Evolutionary conservation across 2,113 vertebrate species (phyloP).

Genomic region (Atlantisia rogersi): DNA sequence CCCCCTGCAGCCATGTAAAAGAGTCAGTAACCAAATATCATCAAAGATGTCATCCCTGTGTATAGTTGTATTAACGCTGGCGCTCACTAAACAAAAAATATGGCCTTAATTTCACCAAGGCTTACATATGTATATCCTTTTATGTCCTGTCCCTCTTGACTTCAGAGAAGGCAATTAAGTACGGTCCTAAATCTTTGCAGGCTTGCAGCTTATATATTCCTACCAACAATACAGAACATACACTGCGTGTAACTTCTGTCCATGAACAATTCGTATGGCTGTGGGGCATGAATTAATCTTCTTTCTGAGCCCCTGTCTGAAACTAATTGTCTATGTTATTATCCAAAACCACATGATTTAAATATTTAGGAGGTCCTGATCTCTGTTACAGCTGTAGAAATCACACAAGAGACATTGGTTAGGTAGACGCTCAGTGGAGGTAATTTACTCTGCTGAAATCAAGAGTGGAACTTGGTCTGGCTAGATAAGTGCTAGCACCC

Average conservation of each 20-base stretch:
- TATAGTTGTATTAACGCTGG: not conserved
- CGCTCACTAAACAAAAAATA: not conserved
- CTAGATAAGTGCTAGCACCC: not conserved
- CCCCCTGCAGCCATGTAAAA: not conserved
- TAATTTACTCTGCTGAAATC: not conserved
- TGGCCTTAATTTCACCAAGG: not conserved
- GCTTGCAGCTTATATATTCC: not conserved
- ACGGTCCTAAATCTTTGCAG: not conserved
- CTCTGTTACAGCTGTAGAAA: constrained; percentile 22
- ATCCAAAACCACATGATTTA: constrained; percentile 43
- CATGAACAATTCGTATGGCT: not conserved
- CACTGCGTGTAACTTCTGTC: not conserved
- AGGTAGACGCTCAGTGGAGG: not conserved
- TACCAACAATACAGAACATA: not conserved
- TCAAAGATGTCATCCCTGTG: not conserved
- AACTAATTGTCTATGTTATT: constrained; percentile 52
- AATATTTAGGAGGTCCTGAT: constrained; percentile 54
- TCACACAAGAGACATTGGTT: not conserved
- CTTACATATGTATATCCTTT: not conserved
- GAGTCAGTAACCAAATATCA: not conserved
- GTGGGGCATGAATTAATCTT: constrained; percentile 38
- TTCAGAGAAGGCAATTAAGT: not conserved
- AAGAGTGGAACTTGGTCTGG: not conserved
- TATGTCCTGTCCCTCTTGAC: not conserved
- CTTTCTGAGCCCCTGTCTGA: constrained; percentile 26